A percentile compares a stretch with the other conserved stretches of the same genome.
Conservation (phyloP, 2,888 invertebrate species). For the Cordilura impudica region DNA sequence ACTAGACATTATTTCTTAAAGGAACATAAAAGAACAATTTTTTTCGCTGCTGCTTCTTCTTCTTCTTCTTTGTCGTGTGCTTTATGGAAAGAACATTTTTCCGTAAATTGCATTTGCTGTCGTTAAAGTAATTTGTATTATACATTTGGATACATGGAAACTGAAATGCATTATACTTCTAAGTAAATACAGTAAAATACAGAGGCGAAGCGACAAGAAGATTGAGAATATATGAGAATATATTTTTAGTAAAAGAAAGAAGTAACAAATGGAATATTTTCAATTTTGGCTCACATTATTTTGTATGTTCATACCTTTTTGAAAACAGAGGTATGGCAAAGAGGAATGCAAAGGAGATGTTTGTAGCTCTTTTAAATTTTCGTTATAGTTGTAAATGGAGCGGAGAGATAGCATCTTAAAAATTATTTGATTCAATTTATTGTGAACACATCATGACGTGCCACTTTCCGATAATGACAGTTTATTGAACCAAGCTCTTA, state of each 20-base stretch:
- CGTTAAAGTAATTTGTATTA: constrained; percentile 71
- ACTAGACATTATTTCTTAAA: constrained; percentile 44
- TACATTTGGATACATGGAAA: constrained; percentile 55
- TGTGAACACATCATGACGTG: too few species aligned
- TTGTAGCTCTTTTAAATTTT: too few species aligned
- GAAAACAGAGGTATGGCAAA: neutral
- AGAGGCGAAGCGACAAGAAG: neutral
- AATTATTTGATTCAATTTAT: too few species aligned
- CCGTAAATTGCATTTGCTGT: constrained; percentile 66
- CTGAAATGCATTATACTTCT: constrained; percentile 43
- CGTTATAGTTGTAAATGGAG: too few species aligned
- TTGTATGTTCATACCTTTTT: constrained; percentile 1
- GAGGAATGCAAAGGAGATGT: neutral
- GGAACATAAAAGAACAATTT: constrained; percentile 26
- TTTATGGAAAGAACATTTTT: constrained; percentile 30
- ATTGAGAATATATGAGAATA: neutral
- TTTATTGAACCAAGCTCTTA: too few species aligned
- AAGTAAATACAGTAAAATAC: constrained; percentile 36
- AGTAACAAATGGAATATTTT: constrained; percentile 47
- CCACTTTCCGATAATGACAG: too few species aligned
- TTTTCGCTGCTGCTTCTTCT: constrained; percentile 7
- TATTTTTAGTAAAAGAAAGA: constrained; percentile 17
- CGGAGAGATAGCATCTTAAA: too few species aligned
- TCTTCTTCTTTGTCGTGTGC: neutral
- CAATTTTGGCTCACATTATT: constrained; percentile 52